Percentiles rank a stretch among this genome's conserved stretches.
phyloP scores from a whole-genome alignment of 2,888 invertebrate genomes.

The Crematogaster levior region DNA sequence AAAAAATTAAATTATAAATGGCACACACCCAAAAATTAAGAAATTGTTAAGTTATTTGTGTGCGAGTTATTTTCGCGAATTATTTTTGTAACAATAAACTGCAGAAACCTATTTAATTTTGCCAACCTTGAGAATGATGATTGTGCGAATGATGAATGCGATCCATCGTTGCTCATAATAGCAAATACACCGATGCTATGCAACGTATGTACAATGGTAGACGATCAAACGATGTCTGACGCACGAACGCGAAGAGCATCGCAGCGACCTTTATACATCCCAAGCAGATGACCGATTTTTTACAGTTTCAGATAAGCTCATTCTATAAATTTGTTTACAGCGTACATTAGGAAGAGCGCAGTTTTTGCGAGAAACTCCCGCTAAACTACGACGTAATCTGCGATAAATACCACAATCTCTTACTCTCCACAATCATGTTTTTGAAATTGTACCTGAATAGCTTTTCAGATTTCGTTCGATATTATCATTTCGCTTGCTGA shows the following conservation, averaged over 20 bases:
- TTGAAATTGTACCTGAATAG: not conserved
- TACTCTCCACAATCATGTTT: not conserved
- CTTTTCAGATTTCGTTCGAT: no score
- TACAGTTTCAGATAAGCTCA: not conserved
- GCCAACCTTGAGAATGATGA: not conserved
- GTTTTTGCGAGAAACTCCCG: not conserved
- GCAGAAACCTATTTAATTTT: not conserved
- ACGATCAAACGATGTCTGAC: conserved; percentile 53
- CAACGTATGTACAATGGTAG: conserved; percentile 5
- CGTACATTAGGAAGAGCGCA: not conserved
- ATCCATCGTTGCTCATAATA: not conserved
- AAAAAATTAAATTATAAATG: not conserved
- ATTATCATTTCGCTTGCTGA: conserved; percentile 16
- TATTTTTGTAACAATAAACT: no score
- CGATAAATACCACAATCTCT: conserved; percentile 19
- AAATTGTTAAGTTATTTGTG: not conserved
- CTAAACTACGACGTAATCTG: not conserved
- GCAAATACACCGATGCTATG: conserved; percentile 6
- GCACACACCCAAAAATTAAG: not conserved
- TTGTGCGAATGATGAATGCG: no score
- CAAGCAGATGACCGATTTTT: conserved; percentile 32
- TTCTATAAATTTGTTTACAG: not conserved
- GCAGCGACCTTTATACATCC: not conserved
- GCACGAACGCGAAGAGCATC: no score
- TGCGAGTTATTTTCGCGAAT: not conserved